Base-by-base conservation (phyloP, 2,888 invertebrate genomes). In the Panorpa germanica region DNA sequence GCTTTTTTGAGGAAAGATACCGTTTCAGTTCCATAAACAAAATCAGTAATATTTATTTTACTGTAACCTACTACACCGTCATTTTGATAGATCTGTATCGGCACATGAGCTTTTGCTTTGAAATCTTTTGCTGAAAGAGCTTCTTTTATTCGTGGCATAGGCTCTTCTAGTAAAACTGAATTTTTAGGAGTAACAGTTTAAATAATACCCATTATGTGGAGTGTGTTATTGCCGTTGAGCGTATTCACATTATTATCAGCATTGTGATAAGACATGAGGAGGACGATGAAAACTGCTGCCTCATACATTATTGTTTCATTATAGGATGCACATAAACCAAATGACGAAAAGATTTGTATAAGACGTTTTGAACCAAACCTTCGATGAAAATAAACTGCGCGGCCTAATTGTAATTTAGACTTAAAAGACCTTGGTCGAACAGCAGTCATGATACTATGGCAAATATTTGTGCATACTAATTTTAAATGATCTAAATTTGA, bases 121-220 rank as follows among this genome's bases (percentile, higher is more conserved):
- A 44, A 40, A 39, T 44, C 39, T 36, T 42, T 39, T 26, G 42
- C 42, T 36, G 38, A 31, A 27, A 27, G 34, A 4, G 18, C 22
- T 33, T 19, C 14, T 9, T 27, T 38, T 24, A 31, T 23, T 35
- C 32, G 22, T 33, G 13, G 13, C 28, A 36, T 34, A 4, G 34
- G 34, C 13, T 39, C 29, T 24, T 41, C 40, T 23, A 8, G 8
- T 35, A 39, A 7, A 31, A 44, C 38, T 25, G 43, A 28, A 29
- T 33, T 28, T 39, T 37, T 40, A n/a, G n/a, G n/a, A n/a, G n/a
- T n/a, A n/a, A n/a, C n/a, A n/a, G n/a, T n/a, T n/a, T n/a, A n/a
- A n/a, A n/a, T n/a, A n/a, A n/a, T n/a, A n/a, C n/a, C n/a, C 45
- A 45, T 44, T 34, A 40, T 38, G 34, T 44, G 45, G 29, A 45